These are phyloP conservation scores for Candoia aspera DNA, from an alignment of 2,113 vertebrate species.

Conservation along the genomic window DNA sequence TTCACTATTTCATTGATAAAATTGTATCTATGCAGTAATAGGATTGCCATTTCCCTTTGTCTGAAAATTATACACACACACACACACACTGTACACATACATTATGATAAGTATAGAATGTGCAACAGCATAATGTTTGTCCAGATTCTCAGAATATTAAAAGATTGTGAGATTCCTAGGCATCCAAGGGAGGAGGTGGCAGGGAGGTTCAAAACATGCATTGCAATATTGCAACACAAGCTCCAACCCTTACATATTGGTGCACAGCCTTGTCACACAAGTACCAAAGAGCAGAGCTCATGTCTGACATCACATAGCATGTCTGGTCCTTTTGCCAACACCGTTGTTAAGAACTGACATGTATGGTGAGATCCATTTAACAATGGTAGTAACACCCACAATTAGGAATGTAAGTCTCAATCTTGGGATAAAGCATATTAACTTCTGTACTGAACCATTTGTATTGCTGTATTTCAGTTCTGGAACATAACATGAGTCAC, in stretches of 20 bases:
- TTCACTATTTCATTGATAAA: background rate
- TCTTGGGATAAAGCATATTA: background rate
- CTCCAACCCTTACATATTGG: background rate
- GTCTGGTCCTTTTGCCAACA: background rate
- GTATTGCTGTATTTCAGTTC: background rate
- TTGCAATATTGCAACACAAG: background rate
- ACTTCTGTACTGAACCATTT: background rate
- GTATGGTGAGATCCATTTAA: background rate
- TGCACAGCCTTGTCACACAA: background rate
- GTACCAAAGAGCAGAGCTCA: background rate
- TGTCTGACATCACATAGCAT: background rate
- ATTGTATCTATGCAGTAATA: background rate
- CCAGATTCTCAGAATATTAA: background rate
- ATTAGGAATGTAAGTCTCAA: background rate
- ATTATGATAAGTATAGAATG: background rate
- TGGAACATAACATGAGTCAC: background rate
- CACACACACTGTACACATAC: background rate
- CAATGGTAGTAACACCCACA: background rate
- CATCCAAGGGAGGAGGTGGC: background rate
- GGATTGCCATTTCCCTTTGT: constrained; percentile 33
- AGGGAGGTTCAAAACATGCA: background rate
- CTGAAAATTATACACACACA: background rate
- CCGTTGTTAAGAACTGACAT: background rate
- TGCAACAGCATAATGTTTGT: background rate
- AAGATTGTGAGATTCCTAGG: background rate